Conservation (phyloP, 2,797 vertebrate species). For the Mormyrus hasselquistii region DNA sequence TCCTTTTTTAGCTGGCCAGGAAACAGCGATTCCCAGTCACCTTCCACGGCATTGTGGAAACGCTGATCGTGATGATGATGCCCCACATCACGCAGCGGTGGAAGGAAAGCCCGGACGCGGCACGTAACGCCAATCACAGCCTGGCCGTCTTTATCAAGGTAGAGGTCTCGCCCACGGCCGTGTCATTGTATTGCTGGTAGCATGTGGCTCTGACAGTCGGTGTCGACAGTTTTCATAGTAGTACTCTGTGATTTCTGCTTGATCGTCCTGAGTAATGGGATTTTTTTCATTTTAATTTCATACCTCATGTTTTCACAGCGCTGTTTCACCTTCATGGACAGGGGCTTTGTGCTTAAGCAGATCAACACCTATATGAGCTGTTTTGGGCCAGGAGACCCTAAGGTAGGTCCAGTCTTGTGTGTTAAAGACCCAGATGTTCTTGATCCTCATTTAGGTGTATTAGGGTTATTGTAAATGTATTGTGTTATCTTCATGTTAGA, state of each 20-base stretch:
- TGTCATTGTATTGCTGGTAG: not conserved
- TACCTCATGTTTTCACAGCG: constrained; percentile 59
- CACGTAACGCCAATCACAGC: constrained; percentile 94
- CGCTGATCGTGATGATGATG: constrained; percentile 92
- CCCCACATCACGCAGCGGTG: constrained; percentile 97
- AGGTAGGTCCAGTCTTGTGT: constrained; percentile 59
- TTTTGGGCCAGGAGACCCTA: constrained; percentile 88
- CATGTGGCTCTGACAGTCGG: not conserved
- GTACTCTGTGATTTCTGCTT: not conserved
- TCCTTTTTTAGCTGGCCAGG: constrained; percentile 67
- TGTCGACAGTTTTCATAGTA: not conserved
- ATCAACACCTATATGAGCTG: constrained; percentile 97
- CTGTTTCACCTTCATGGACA: constrained; percentile 96
- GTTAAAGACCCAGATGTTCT: not conserved
- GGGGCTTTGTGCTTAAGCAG: constrained; percentile 93
- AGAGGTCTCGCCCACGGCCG: not conserved
- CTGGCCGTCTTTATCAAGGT: constrained; percentile 96
- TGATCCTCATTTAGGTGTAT: not conserved
- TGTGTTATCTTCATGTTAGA: not conserved
- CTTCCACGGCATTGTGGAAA: constrained; percentile 92
- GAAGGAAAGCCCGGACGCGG: constrained; percentile 90
- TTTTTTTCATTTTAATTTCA: not conserved
- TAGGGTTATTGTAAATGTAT: not conserved
- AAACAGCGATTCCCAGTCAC: constrained; percentile 94
- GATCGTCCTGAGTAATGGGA: not conserved